Evolutionary conservation across 1,140 invertebrate species (phyloP).

Genomic region (Asobara japonica): DNA sequence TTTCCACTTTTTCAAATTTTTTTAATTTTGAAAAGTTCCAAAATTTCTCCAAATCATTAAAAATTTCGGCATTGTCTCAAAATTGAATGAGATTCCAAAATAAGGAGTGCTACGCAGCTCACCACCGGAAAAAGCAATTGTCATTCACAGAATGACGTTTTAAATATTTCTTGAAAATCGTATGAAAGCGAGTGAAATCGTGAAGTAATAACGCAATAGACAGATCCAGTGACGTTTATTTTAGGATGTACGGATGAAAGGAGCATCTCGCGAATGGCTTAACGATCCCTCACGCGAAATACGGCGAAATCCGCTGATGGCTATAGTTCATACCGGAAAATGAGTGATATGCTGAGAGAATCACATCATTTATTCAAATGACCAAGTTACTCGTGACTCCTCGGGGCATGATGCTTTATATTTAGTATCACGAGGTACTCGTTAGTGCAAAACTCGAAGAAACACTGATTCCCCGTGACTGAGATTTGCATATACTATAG

Average conservation of each 20-base stretch:
- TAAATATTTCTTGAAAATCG: too few relatives aligned
- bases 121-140: too few relatives aligned
- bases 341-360: slow-evolving; percentile 56
- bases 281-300: slow-evolving; percentile 22
- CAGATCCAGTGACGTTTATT: slow-evolving; percentile 18
- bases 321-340: slow-evolving; percentile 32
- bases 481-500: neutral
- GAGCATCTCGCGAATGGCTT: slow-evolving; percentile 31
- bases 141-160: too few relatives aligned
- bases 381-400: slow-evolving; percentile 27
- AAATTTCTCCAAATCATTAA: too few relatives aligned
- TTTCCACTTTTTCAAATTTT: too few relatives aligned
- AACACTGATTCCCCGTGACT: neutral
- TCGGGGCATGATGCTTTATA: neutral
- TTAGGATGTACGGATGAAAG: slow-evolving; percentile 23
- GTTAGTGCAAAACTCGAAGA: slow-evolving; percentile 7
- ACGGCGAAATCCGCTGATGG: slow-evolving; percentile 9
- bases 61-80: too few relatives aligned
- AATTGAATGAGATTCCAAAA: too few relatives aligned
- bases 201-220: neutral
- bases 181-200: neutral
- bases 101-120: too few relatives aligned
- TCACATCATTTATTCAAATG: slow-evolving; percentile 46
- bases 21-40: too few relatives aligned
- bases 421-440: slow-evolving; percentile 14